phyloP scores from a whole-genome alignment of 30 jellyfish, hydroid and myxozoan species.

The Phacellophora camtschatica region DNA sequence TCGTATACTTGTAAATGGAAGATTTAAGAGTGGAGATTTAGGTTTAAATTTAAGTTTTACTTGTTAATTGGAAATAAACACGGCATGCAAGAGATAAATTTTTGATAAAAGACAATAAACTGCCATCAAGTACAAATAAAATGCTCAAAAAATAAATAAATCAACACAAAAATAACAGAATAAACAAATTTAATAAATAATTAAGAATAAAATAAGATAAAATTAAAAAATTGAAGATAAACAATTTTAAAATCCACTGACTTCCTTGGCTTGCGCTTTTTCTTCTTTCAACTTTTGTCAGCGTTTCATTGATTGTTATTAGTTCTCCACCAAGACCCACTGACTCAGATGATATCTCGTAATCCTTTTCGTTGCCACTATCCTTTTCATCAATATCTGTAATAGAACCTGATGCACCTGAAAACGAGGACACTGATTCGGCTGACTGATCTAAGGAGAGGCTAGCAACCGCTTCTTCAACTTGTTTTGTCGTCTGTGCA shows the following conservation, averaged over 20 bases:
- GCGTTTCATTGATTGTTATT: conserved; percentile 22
- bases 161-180: too few relatives aligned
- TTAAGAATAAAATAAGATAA: too few relatives aligned
- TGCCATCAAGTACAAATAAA: too few relatives aligned
- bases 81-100: too few relatives aligned
- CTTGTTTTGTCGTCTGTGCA: conserved; percentile 64
- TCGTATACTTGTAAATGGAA: too few relatives aligned
- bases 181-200: too few relatives aligned
- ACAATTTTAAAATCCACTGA: background rate
- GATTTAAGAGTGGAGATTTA: too few relatives aligned
- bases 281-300: conserved; percentile 36
- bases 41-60: too few relatives aligned
- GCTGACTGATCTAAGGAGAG: conserved; percentile 45
- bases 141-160: too few relatives aligned
- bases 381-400: conserved; percentile 76
- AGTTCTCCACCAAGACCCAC: background rate
- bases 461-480: conserved; percentile 61
- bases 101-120: too few relatives aligned
- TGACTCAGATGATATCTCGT: background rate
- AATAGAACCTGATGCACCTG: conserved; percentile 53
- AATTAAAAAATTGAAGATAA: too few relatives aligned
- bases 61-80: too few relatives aligned
- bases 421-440: conserved; percentile 37
- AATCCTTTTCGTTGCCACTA: conserved; percentile 62
- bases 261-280: conserved; percentile 84